These are phyloP conservation scores for Seriola dumerili DNA, from an alignment of 2,113 vertebrate genomes.

Conservation along the genomic window DNA sequence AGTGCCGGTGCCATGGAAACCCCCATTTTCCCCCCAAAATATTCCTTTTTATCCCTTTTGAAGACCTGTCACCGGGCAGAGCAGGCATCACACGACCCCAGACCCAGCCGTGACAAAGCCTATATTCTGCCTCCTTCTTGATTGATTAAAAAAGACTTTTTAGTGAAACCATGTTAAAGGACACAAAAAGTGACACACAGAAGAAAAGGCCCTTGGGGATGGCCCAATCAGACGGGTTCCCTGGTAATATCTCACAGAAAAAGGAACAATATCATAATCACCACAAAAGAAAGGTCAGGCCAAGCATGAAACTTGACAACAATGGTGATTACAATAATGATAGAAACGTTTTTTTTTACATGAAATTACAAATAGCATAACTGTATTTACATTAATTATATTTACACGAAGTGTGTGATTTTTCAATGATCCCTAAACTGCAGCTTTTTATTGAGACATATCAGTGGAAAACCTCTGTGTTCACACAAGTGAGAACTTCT, in stretches of 20 bases:
- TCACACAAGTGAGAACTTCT: not conserved
- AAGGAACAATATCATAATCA: conserved; percentile 80
- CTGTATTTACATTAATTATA: not conserved
- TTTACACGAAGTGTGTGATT: not conserved
- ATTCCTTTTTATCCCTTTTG: conserved; percentile 91
- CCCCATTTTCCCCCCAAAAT: conserved; percentile 91
- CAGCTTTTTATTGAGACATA: not conserved
- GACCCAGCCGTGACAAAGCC: conserved; percentile 98
- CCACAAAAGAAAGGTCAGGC: conserved; percentile 87
- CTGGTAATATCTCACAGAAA: conserved; percentile 82
- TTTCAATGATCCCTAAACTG: not conserved
- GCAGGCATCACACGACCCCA: conserved; percentile 94
- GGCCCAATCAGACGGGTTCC: conserved; percentile 80
- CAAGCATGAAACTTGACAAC: conserved; percentile 88
- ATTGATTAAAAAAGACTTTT: conserved; percentile 99
- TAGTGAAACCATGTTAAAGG: conserved; percentile 99
- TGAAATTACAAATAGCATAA: conserved; percentile 39
- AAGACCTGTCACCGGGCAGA: conserved; percentile 95
- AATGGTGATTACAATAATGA: conserved; percentile 89
- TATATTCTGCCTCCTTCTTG: conserved; percentile 99
- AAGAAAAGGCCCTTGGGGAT: conserved; percentile 82
- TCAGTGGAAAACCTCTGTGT: not conserved
- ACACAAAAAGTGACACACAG: conserved; percentile 85
- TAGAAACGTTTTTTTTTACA: conserved; percentile 62
- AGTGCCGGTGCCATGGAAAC: conserved; percentile 96